These are phyloP conservation scores for Augochlorella aurata DNA, from an alignment of 2,888 invertebrate genomes.

Conservation along the genomic window DNA sequence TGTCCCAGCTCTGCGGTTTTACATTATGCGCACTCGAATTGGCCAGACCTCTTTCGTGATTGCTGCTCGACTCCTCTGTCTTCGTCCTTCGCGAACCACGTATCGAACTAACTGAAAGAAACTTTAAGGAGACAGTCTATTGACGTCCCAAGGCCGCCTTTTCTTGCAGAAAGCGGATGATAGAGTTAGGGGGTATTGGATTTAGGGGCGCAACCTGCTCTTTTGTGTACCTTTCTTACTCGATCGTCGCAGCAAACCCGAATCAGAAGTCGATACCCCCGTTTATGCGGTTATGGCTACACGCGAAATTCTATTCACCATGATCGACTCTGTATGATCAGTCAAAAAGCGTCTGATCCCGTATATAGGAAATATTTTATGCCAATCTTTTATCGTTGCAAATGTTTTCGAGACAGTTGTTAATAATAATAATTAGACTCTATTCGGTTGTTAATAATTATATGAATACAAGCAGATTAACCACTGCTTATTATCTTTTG, in stretches of 20 bases:
- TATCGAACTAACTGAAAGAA: constrained; percentile 24
- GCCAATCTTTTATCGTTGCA: too few relatives aligned
- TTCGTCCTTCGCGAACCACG: neutral
- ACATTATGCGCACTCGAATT: constrained; percentile 28
- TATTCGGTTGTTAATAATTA: too few relatives aligned
- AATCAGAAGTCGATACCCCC: neutral
- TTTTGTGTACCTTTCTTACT: neutral
- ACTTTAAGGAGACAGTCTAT: neutral
- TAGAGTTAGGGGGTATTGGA: neutral
- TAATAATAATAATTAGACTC: too few relatives aligned
- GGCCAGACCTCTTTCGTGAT: constrained; percentile 32
- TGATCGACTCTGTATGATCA: neutral
- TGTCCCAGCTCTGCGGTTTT: constrained; percentile 1
- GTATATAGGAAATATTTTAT: too few relatives aligned
- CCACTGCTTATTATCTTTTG: too few relatives aligned
- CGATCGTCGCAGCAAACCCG: neutral
- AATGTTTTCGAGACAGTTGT: too few relatives aligned
- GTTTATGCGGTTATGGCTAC: neutral
- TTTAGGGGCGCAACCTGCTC: neutral
- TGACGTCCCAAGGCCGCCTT: neutral
- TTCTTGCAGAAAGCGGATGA: neutral
- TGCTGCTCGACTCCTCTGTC: neutral
- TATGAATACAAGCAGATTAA: too few relatives aligned
- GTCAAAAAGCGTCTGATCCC: neutral
- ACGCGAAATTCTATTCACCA: neutral